A percentile compares a stretch with the other conserved stretches of the same genome.
These are phyloP conservation scores for Lithophane leautieri DNA, from an alignment of 2,888 invertebrate genomes.

Conservation along the genomic window DNA sequence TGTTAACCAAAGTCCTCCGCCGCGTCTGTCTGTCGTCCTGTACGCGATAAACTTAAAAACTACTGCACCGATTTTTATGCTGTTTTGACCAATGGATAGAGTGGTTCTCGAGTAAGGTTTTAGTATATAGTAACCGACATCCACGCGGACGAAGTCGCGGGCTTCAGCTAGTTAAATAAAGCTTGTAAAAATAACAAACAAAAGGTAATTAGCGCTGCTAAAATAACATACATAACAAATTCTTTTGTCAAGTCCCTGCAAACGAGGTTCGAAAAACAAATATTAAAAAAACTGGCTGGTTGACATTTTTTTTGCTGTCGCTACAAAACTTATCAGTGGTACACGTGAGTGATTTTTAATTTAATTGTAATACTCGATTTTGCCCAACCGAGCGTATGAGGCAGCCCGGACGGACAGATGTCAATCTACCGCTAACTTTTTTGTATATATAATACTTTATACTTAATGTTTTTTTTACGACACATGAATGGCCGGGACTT, in stretches of 20 bases:
- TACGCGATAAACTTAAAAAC: too few relatives aligned
- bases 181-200: slow-evolving; percentile 6
- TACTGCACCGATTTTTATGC: too few relatives aligned
- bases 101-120: too few relatives aligned
- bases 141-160: too few relatives aligned
- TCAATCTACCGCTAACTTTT: slow-evolving; percentile 84
- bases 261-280: slow-evolving; percentile 36
- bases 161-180: too few relatives aligned
- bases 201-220: slow-evolving; percentile 7
- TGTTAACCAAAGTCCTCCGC: too few relatives aligned
- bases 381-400: slow-evolving; percentile 84
- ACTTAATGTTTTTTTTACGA: slow-evolving; percentile 65
- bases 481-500: slow-evolving; percentile 74
- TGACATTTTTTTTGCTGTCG: slow-evolving; percentile 73
- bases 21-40: too few relatives aligned
- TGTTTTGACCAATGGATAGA: too few relatives aligned
- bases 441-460: slow-evolving; percentile 66
- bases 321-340: slow-evolving; percentile 80
- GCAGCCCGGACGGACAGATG: slow-evolving; percentile 84
- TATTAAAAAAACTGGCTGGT: slow-evolving; percentile 20
- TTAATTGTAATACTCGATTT: slow-evolving; percentile 90
- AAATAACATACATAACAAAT: slow-evolving; percentile 9
- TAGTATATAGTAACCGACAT: too few relatives aligned
- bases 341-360: slow-evolving; percentile 88
- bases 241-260: slow-evolving; percentile 25